Conservation (phyloP, 2,797 vertebrate genomes). For the Lagodon rhomboides region DNA sequence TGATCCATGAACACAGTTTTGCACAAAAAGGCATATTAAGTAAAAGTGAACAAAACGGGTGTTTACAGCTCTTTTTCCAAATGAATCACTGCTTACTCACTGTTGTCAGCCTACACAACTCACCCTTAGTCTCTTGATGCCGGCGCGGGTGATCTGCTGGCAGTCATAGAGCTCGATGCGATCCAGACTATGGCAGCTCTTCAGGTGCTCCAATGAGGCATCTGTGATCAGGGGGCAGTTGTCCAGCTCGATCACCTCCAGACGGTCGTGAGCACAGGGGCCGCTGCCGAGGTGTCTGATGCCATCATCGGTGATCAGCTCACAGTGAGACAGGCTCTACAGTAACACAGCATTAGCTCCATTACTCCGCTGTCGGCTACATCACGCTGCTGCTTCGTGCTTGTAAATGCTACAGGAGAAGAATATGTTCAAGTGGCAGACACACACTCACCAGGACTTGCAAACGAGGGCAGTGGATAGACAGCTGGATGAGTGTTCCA, state of each 20-base stretch:
- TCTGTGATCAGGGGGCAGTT: conserved; percentile 99
- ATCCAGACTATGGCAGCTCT: conserved; percentile 97
- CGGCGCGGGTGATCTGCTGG: conserved; percentile 97
- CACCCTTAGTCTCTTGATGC: conserved; percentile 98
- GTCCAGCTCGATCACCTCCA: conserved; percentile 98
- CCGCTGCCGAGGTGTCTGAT: conserved; percentile 97
- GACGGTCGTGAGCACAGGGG: conserved; percentile 94
- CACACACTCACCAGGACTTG: conserved; percentile 94
- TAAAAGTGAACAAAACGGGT: background rate
- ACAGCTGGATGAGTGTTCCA: conserved; percentile 96
- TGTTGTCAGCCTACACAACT: conserved; percentile 56
- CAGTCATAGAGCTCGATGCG: conserved; percentile 99
- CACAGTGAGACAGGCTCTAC: conserved; percentile 97
- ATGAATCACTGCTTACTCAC: conserved; percentile 27
- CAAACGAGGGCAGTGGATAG: conserved; percentile 96
- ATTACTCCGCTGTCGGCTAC: conserved; percentile 18
- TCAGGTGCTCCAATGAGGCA: conserved; percentile 97
- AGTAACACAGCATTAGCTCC: conserved; percentile 1
- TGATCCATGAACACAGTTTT: background rate
- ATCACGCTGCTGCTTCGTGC: background rate
- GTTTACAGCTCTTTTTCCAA: background rate
- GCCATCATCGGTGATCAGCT: conserved; percentile 98
- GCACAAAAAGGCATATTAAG: background rate
- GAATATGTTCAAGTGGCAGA: background rate
- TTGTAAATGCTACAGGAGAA: conserved; percentile 8